Conservation (phyloP, 53 echinoderm and acorn worm genomes). For the Crossaster papposus region DNA sequence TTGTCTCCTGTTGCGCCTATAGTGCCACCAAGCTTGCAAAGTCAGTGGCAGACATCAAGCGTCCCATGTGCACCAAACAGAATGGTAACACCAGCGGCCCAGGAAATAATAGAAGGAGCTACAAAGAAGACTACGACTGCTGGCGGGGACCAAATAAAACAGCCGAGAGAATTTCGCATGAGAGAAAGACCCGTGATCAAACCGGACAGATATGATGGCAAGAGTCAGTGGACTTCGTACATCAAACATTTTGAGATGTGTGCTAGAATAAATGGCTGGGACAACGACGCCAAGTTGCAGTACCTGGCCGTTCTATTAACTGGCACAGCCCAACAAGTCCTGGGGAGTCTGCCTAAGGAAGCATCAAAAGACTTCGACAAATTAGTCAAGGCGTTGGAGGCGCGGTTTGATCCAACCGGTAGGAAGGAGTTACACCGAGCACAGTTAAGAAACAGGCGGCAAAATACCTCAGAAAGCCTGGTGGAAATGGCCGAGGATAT, state of each 20-base stretch:
- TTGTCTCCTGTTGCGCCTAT: background rate
- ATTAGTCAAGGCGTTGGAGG: constrained; percentile 39
- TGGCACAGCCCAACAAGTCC: constrained; percentile 38
- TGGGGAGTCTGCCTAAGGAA: background rate
- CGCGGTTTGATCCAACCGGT: constrained; percentile 40
- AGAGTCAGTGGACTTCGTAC: constrained; percentile 51
- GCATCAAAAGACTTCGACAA: background rate
- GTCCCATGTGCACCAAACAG: background rate
- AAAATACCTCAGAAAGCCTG: constrained; percentile 33
- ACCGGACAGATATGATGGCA: constrained; percentile 55
- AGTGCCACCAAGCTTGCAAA: background rate
- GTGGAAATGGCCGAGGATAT: constrained; percentile 51
- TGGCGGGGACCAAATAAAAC: background rate
- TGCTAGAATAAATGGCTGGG: constrained; percentile 48
- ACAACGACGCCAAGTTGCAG: constrained; percentile 27
- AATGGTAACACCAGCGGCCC: too few species aligned
- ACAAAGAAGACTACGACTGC: background rate
- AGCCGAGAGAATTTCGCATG: background rate
- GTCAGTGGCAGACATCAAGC: background rate
- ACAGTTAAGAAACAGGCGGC: constrained; percentile 34
- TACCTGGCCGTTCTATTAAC: constrained; percentile 52
- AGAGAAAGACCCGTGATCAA: constrained; percentile 30
- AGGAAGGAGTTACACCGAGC: constrained; percentile 48
- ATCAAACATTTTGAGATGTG: constrained; percentile 61
- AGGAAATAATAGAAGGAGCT: background rate